Evolutionary conservation across 2,113 vertebrate genomes (phyloP), one percentile per base, ranked within the genome.

Genomic region (Takifugu bimaculatus): DNA sequence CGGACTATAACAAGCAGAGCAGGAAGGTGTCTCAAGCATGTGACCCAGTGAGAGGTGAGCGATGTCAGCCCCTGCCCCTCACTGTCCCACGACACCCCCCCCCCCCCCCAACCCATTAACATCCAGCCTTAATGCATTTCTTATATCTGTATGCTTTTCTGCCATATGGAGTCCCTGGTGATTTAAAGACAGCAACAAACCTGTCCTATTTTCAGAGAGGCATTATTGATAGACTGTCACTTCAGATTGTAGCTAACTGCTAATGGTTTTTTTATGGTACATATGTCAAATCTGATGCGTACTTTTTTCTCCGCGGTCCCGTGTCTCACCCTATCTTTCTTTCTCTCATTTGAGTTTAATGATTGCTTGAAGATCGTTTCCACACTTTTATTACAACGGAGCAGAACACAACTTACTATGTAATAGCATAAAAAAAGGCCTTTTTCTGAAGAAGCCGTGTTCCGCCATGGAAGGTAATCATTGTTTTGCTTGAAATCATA

Each of bases 171-270:
- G 84, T 86, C 86, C 70, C 83, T 66, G 32, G 66, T 92, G 90
- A 92, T 92, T 92, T 92, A 92, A 76, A 88, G 88, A 88, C 85
- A 81, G 89, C 90, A 92, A 92, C 91, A 92, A 92, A 92, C 88
- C 90, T 92, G 91, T 92, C 91, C 89, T 82, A 92, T 92, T 92
- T 90, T 82, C 88, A 87, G 76, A 81, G 66, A 77, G 83, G 88
- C 88, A 84, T 91, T 92, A 92, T 91, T 92, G 90, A 92, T 92
- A 89, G 90, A 84, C 87, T 90, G 89, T 90, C 91, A 89, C 87
- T 87, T 89, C 77, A 80, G 80, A 90, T 87, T 83, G 84, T 83
- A 83, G 86, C 81, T 89, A 90, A 90, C 85, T 79, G 83, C 88
- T 92, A 92, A 92, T 92, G 86, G 87, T 80, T 91, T 82, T 92